Base-by-base conservation (phyloP, 1,140 invertebrate species). In the Stegodyphus mimosarum region DNA sequence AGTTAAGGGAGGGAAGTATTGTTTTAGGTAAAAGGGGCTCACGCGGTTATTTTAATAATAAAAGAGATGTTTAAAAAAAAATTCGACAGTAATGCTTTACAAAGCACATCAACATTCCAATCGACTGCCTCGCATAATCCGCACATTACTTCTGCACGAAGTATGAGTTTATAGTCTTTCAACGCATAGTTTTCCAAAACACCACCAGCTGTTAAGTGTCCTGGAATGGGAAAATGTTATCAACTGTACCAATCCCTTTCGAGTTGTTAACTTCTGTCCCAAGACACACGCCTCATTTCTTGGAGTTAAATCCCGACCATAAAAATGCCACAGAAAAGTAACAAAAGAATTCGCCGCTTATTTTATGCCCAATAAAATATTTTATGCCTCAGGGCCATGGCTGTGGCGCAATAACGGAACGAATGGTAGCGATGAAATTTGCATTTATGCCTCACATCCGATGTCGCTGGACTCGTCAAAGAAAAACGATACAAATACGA, bases 351-450 rank as follows among this genome's bases (percentile, higher is more conserved):
- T 10, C 9, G 7, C 49, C 49, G 69, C 69, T 71, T 50, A 49
- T 49, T 71, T 71, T 71, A 71, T 71, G 69, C 49, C 33, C 69
- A 49, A 50, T 71, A 71, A 71, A 71, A 71, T 71, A 71, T 69
- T 71, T 71, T 71, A 18, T 18, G n/a, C n/a, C 49, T 10, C 2
- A 6, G 49, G 49, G 33, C 5, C 69, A 18, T 49, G 33, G 13
- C 33, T n/a, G 11, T 9, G 9, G 13, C 15, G 15, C 10, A 33
- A 10, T 49, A 10, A 49, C 33, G 69, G 49, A 71, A 71, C 13
- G n/a, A 18, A 71, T 71, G 69, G 33, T 50, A 7, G 7, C 69
- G 11, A 33, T 71, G 69, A 71, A 49, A 71, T 71, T 71, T 71
- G 69, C 69, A 71, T 71, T 6, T 10, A 71, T 71, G 69, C 49